Evolutionary conservation across 1,140 invertebrate species (phyloP).

Genomic region (Drosophila kanapiae): DNA sequence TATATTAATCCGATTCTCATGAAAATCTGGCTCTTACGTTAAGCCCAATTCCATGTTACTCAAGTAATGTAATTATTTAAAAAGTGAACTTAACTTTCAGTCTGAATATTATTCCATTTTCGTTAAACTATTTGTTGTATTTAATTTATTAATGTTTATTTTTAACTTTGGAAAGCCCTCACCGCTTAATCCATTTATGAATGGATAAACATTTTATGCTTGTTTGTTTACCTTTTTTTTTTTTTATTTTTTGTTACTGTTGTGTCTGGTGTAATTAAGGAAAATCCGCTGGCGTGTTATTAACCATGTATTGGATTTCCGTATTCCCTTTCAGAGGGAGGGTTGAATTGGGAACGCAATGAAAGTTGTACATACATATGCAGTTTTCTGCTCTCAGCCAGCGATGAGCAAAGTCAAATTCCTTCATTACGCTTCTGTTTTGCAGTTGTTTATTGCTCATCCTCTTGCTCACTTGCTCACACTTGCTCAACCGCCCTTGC

Average conservation of each 20-base stretch:
- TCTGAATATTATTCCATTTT: background rate
- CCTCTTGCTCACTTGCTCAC: background rate
- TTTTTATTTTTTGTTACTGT: background rate
- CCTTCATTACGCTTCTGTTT: slow-evolving; percentile 39
- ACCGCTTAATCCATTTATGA: slow-evolving; percentile 22
- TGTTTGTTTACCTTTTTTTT: background rate
- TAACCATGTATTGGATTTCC: slow-evolving; percentile 9
- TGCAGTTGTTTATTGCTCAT: slow-evolving; percentile 28
- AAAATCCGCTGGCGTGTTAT: background rate
- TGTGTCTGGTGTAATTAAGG: slow-evolving; percentile 4
- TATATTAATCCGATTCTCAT: background rate
- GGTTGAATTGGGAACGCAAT: background rate
- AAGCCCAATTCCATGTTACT: background rate
- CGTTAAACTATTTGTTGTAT: background rate
- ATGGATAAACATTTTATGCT: slow-evolving; percentile 17
- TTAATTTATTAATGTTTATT: background rate
- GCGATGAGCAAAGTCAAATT: slow-evolving; percentile 37
- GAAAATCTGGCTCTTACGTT: background rate
- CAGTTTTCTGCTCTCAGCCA: slow-evolving; percentile 8
- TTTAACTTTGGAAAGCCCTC: background rate
- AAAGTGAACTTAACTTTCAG: background rate
- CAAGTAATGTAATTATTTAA: background rate
- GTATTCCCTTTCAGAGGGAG: background rate
- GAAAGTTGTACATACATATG: background rate
- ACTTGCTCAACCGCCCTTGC: background rate